Evolutionary conservation across 2,797 vertebrate species (phyloP).

Genomic region (Serranus cabrilla): DNA sequence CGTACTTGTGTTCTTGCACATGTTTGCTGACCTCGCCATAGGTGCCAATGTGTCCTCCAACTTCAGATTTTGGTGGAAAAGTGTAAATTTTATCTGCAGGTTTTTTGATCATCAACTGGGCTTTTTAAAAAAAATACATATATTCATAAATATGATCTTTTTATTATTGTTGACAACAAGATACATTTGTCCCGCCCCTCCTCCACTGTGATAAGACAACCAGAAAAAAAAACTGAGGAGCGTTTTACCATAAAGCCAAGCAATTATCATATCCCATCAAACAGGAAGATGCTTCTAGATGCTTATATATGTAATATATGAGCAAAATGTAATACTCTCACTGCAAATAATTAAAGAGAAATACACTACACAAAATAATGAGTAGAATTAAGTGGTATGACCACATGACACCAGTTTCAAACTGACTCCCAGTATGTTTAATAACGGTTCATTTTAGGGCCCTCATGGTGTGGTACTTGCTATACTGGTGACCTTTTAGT

Average conservation of each 20-base stretch:
- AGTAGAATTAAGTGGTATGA: not conserved
- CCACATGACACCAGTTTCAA: not conserved
- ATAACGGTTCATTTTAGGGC: not conserved
- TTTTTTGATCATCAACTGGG: not conserved
- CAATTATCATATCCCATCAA: too few species aligned
- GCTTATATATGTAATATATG: too few species aligned
- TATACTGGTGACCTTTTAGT: conserved; percentile 43
- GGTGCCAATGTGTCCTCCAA: conserved; percentile 15
- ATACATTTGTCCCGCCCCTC: too few species aligned
- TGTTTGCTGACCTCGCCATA: conserved; percentile 47
- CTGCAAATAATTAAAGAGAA: too few species aligned
- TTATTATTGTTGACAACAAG: too few species aligned
- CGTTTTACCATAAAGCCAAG: too few species aligned
- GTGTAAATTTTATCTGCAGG: not conserved
- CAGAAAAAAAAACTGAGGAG: too few species aligned
- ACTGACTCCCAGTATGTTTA: not conserved
- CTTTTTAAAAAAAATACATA: too few species aligned
- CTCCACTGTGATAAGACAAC: too few species aligned
- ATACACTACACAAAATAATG: not conserved
- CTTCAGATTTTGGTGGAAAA: not conserved
- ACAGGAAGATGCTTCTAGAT: too few species aligned
- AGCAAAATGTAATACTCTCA: too few species aligned
- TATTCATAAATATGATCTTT: too few species aligned
- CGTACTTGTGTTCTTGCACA: conserved; percentile 44
- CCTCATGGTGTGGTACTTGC: not conserved